These are phyloP conservation scores for Oxyscelio sp. DNA, from an alignment of 2,888 invertebrate species.

Conservation along the genomic window DNA sequence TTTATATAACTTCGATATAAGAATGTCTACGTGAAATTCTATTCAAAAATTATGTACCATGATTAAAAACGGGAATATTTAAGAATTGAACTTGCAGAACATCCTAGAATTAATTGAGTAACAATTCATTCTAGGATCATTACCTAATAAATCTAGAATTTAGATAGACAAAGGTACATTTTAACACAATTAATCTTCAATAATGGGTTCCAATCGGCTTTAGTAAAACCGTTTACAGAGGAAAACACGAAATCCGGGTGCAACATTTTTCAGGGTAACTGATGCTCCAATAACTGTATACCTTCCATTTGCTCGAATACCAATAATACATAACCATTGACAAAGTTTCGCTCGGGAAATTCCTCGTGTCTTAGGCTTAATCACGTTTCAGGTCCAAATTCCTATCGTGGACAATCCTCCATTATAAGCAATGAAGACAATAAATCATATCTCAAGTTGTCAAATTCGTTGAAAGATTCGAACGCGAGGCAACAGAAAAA, in stretches of 20 bases:
- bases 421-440: conserved; percentile 87
- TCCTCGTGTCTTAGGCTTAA: conserved; percentile 47
- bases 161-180: too few relatives aligned
- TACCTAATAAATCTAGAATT: too few relatives aligned
- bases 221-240: too few relatives aligned
- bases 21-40: too few relatives aligned
- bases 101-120: too few relatives aligned
- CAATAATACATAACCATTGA: conserved; percentile 4
- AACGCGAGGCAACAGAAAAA: conserved; percentile 29
- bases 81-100: too few relatives aligned
- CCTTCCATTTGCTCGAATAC: conserved; percentile 43
- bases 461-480: conserved; percentile 77
- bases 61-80: too few relatives aligned
- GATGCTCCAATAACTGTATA: conserved; percentile 45
- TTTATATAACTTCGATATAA: too few relatives aligned
- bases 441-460: conserved; percentile 80
- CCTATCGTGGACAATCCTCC: conserved; percentile 83
- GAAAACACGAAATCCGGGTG: conserved; percentile 45
- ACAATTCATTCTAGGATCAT: too few relatives aligned
- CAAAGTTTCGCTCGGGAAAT: background rate
- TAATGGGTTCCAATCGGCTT: too few relatives aligned
- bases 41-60: too few relatives aligned
- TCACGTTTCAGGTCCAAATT: conserved; percentile 49
- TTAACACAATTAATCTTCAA: too few relatives aligned
- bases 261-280: conserved; percentile 67